Evolutionary conservation across 2,113 vertebrate genomes (phyloP), one percentile per base, ranked within the genome.

Genomic region (Campylorhamphus procurvoides): DNA sequence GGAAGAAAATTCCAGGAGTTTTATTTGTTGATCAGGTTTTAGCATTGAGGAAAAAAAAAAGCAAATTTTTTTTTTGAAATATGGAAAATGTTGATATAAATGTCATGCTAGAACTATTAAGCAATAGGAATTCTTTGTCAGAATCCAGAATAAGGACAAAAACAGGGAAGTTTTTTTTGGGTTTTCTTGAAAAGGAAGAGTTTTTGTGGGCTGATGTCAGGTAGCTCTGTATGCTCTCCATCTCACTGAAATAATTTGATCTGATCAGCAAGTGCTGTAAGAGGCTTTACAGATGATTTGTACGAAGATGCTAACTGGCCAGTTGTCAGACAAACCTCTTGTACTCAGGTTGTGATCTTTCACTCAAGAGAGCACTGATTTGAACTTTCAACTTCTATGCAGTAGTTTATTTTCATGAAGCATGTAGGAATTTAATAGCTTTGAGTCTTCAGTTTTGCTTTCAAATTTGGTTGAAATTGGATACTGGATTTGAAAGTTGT

Each of bases 171-270:
- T 14, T 42, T 5, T 14, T 35, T 3, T 6, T 6, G 10, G 39
- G 47, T 46, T 39, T 13, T n/a, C 40, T 16, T 27, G 15, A 75
- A 15, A 33, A 0, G 1, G 5, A 2, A 4, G 0, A 33, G 5
- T 3, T 78, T 69, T 13, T 60, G 5, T 28, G 8, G 3, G 5
- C 35, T 77, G 4, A 15, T 84, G 40, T 64, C 28, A 69, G 23
- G 25, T 37, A 2, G 11, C 4, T 78, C 31, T 74, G 4, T 28
- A 29, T 63, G 64, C 14, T 72, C 40, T 64, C 76, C 59, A 58
- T 3, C 10, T 85, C 17, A 42, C 10, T 60, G 35, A 82, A 68
- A 72, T 29, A 60, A 52, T 55, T 39, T 64, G 23, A 37, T 40
- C 16, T 59, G 28, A 14, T 9, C 29, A 69, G 28, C 22, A 79